Percentiles rank a stretch among this genome's conserved stretches.
Conservation (phyloP, 2,888 invertebrate genomes). For the Apeira syringaria region DNA sequence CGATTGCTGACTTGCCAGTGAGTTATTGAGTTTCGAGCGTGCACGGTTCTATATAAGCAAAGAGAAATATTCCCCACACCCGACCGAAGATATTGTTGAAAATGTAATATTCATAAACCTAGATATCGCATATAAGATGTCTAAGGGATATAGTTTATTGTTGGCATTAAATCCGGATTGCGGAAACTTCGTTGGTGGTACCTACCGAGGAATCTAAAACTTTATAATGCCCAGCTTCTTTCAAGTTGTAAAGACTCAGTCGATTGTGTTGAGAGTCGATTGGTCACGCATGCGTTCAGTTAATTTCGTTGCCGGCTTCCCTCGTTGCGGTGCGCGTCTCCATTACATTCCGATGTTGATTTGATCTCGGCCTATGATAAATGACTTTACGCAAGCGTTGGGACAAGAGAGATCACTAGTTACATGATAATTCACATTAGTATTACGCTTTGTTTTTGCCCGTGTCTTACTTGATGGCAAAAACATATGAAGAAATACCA, state of each 20-base stretch:
- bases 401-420: slow-evolving; percentile 2
- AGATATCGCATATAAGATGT: slow-evolving; percentile 15
- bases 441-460: too few species aligned
- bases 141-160: slow-evolving; percentile 15
- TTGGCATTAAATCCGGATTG: slow-evolving; percentile 9
- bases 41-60: slow-evolving; percentile 31
- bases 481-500: too few species aligned
- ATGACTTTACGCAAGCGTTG: slow-evolving; percentile 33
- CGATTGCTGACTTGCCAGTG: slow-evolving; percentile 39
- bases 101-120: slow-evolving; percentile 26
- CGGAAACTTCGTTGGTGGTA: slow-evolving; percentile 18
- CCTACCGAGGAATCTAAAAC: slow-evolving; percentile 1
- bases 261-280: slow-evolving; percentile 16
- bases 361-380: slow-evolving; percentile 48
- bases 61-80: slow-evolving; percentile 31
- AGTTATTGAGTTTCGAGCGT: slow-evolving; percentile 41
- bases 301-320: slow-evolving; percentile 31
- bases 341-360: slow-evolving; percentile 49
- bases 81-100: slow-evolving; percentile 20
- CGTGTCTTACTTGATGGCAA: too few species aligned
- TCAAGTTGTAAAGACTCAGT: slow-evolving; percentile 10
- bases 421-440: neutral
- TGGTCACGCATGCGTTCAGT: slow-evolving; percentile 24
- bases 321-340: slow-evolving; percentile 29
- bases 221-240: slow-evolving; percentile 15